phyloP scores from a whole-genome alignment of 2,797 vertebrate genomes.

The Melanotaenia nigrans region DNA sequence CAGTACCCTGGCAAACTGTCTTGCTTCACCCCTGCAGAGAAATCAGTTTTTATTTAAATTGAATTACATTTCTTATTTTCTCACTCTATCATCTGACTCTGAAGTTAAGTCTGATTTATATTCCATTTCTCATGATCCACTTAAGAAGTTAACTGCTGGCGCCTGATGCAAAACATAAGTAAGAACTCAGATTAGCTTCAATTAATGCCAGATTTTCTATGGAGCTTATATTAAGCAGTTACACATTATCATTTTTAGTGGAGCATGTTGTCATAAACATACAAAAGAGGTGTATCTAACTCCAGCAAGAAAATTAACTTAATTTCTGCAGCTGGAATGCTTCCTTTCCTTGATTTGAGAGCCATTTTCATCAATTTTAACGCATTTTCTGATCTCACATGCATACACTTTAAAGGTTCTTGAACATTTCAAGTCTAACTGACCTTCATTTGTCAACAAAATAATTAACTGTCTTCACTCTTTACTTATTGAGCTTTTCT shows the following conservation, averaged over 20 bases:
- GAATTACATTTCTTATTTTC: neutral
- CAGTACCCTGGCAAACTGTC: no score
- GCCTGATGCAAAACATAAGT: no score
- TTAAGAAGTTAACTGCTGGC: neutral
- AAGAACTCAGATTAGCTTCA: no score
- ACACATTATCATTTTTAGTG: no score
- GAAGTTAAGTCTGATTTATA: neutral
- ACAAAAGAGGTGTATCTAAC: no score
- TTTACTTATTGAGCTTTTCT: neutral
- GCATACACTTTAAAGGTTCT: neutral
- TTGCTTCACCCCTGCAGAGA: no score
- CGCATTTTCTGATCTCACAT: neutral
- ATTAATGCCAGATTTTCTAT: no score
- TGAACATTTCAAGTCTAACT: neutral
- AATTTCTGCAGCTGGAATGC: neutral
- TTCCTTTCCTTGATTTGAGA: neutral
- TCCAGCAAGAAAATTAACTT: neutral
- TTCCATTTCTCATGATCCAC: neutral
- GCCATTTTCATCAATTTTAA: neutral
- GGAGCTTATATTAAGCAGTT: no score
- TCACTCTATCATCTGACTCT: neutral
- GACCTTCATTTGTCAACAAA: neutral
- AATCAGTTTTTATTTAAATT: neutral
- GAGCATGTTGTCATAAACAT: no score
- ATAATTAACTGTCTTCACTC: neutral